These are phyloP conservation scores for Galeopterus variegatus DNA, from an alignment of 2,113 vertebrate genomes.

Conservation along the genomic window DNA sequence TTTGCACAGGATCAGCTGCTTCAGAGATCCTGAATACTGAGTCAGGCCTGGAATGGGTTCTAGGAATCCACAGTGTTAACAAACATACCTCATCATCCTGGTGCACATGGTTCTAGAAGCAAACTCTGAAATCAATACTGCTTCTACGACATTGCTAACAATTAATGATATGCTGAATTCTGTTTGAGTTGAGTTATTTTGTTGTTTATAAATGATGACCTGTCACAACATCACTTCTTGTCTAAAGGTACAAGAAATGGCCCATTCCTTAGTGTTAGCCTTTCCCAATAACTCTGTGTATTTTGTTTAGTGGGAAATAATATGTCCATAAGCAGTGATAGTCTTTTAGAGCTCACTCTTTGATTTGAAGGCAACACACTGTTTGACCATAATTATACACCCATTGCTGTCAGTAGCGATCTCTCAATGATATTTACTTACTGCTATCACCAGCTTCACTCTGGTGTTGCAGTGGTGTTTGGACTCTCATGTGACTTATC, in stretches of 20 bases:
- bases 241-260: not conserved
- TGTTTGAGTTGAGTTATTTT: slow-evolving; percentile 41
- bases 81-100: not conserved
- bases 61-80: not conserved
- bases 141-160: not conserved
- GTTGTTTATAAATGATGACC: not conserved
- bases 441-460: not conserved
- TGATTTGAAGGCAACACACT: not conserved
- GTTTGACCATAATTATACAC: not conserved
- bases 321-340: not conserved
- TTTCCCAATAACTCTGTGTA: not conserved
- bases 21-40: not conserved
- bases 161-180: not conserved
- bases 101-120: not conserved
- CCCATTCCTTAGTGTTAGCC: not conserved
- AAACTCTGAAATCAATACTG: not conserved
- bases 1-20: not conserved
- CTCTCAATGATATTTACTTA: not conserved
- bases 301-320: not conserved
- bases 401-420: not conserved
- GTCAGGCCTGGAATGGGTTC: too few relatives aligned
- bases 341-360: not conserved
- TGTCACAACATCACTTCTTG: not conserved
- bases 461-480: not conserved
- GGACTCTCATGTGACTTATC: not conserved